Evolutionary conservation across 2,888 invertebrate species (phyloP).

Genomic region (Acanthococcus lagerstroemiae): DNA sequence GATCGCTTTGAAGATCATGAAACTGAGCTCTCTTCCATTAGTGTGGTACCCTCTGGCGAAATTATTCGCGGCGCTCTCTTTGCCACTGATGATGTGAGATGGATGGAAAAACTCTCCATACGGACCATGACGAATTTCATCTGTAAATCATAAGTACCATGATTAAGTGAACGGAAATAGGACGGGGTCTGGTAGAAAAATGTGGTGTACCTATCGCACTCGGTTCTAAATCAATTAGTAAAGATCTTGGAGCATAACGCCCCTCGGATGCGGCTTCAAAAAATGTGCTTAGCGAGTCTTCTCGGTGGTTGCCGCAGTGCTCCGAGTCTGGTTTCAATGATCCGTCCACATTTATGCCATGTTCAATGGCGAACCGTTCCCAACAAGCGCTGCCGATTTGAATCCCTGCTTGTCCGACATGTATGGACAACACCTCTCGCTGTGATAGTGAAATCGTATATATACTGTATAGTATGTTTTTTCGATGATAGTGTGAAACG

Average conservation of each 20-base stretch:
- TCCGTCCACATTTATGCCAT: constrained; percentile 33
- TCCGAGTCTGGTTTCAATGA: constrained; percentile 11
- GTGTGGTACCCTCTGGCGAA: constrained; percentile 71
- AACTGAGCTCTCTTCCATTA: constrained; percentile 47
- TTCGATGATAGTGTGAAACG: too few species aligned
- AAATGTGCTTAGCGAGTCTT: constrained; percentile 31
- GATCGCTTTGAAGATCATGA: constrained; percentile 17
- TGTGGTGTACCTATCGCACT: constrained; percentile 33
- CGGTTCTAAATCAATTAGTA: constrained; percentile 37
- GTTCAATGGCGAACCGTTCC: constrained; percentile 41
- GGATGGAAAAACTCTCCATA: constrained; percentile 36
- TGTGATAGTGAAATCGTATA: too few species aligned
- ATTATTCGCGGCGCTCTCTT: constrained; percentile 67
- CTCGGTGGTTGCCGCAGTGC: neutral
- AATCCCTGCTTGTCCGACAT: constrained; percentile 43
- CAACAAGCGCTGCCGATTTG: constrained; percentile 42
- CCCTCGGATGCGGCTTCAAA: constrained; percentile 33
- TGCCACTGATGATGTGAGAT: constrained; percentile 35
- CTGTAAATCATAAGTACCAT: constrained; percentile 32
- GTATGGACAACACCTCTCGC: constrained; percentile 44
- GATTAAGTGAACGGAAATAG: too few species aligned
- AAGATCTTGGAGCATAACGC: constrained; percentile 36
- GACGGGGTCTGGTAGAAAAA: too few species aligned
- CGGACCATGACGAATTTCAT: constrained; percentile 36
- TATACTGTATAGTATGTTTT: too few species aligned